These are phyloP conservation scores for Pampus argenteus DNA, from an alignment of 2,797 vertebrate genomes.

Conservation along the genomic window DNA sequence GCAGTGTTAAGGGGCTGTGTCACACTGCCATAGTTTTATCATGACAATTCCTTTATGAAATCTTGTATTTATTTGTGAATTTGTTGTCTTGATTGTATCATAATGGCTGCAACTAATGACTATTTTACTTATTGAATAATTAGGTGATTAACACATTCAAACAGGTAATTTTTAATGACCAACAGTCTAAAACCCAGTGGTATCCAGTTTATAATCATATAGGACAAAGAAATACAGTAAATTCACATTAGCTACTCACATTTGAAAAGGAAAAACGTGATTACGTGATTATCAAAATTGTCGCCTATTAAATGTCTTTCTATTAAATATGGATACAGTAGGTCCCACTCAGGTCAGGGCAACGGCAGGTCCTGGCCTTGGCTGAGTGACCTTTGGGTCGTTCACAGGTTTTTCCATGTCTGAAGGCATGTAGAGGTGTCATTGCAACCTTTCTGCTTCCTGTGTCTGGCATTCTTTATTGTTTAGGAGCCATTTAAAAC, in stretches of 20 bases:
- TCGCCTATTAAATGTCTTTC: no score
- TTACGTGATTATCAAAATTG: no score
- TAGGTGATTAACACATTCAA: neutral
- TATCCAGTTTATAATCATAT: no score
- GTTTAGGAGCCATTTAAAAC: slow-evolving; percentile 77
- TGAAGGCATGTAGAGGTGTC: slow-evolving; percentile 77
- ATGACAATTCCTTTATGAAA: slow-evolving; percentile 8
- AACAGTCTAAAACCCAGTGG: no score
- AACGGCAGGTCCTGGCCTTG: slow-evolving; percentile 50
- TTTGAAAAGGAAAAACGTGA: no score
- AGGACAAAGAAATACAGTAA: no score
- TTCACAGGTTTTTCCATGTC: slow-evolving; percentile 62
- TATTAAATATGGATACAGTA: slow-evolving; percentile 22
- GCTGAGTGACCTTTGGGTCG: slow-evolving; percentile 58
- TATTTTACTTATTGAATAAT: no score
- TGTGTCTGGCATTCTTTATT: slow-evolving; percentile 79
- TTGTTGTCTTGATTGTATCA: neutral
- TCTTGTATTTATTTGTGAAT: neutral
- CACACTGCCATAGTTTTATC: slow-evolving; percentile 1
- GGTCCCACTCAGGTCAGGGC: slow-evolving; percentile 51
- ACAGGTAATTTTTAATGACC: neutral
- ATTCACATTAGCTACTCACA: no score
- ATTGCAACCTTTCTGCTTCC: slow-evolving; percentile 69
- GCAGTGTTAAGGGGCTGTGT: neutral
- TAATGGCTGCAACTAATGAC: no score